Evolutionary conservation across 2,797 vertebrate species (phyloP).

Genomic region (Enteromius thamalakanensis): DNA sequence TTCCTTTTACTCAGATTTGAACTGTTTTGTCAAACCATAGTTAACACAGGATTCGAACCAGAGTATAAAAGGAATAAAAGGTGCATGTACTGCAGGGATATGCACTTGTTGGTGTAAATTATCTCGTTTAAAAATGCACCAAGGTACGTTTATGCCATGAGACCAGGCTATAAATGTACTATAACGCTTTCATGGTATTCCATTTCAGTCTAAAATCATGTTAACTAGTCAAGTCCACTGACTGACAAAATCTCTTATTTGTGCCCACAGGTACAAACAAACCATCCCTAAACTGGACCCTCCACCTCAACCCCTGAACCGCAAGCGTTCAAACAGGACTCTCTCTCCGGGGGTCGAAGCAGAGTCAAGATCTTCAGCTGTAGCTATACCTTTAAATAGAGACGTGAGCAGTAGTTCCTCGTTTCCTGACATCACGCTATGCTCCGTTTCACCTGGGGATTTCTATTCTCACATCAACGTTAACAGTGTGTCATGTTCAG

Average conservation of each 20-base stretch:
- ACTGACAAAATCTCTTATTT: not conserved
- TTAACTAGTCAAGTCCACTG: not conserved
- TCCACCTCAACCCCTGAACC: slow-evolving; percentile 76
- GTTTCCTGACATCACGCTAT: slow-evolving; percentile 76
- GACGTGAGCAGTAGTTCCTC: slow-evolving; percentile 70
- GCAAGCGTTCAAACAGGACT: slow-evolving; percentile 82
- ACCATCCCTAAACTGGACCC: slow-evolving; percentile 85
- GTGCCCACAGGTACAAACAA: slow-evolving; percentile 72
- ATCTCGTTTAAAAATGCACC: too few species aligned
- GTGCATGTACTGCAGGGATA: too few species aligned
- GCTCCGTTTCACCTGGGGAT: slow-evolving; percentile 76
- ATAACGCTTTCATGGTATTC: too few species aligned
- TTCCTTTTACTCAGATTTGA: too few species aligned
- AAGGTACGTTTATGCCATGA: too few species aligned
- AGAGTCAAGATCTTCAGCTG: not conserved
- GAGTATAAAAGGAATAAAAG: too few species aligned
- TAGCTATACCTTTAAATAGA: slow-evolving; percentile 15
- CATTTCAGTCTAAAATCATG: too few species aligned
- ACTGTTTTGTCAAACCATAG: too few species aligned
- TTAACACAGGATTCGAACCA: too few species aligned
- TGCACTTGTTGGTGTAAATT: too few species aligned
- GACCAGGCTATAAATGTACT: too few species aligned
- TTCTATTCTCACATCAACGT: slow-evolving; percentile 74
- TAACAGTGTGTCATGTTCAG: slow-evolving; percentile 75
- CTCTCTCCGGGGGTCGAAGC: slow-evolving; percentile 76